Conservation (phyloP, 2,797 vertebrate genomes). For the Sebastes steindachneri region DNA sequence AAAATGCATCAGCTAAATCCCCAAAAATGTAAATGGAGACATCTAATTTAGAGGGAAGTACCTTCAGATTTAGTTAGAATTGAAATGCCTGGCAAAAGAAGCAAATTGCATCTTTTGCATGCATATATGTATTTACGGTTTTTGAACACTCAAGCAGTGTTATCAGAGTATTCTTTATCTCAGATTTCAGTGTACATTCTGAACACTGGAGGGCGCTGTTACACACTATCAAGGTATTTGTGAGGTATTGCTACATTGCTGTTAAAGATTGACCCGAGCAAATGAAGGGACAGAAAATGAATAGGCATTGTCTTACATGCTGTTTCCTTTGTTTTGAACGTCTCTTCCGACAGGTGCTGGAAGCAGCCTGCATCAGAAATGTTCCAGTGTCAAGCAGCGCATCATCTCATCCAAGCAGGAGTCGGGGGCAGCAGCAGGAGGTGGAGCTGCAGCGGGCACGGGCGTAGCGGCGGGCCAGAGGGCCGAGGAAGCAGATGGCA, state of each 20-base stretch:
- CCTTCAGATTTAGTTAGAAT: background rate
- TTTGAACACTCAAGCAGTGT: background rate
- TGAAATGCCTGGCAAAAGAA: background rate
- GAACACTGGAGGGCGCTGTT: constrained; percentile 71
- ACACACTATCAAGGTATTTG: constrained; percentile 14
- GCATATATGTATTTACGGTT: background rate
- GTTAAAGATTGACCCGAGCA: background rate
- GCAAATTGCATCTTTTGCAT: background rate
- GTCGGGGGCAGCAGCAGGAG: constrained; percentile 85
- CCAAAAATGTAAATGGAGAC: background rate
- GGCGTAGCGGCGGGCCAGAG: constrained; percentile 76
- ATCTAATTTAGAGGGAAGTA: background rate
- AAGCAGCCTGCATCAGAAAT: constrained; percentile 99
- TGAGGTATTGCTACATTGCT: background rate
- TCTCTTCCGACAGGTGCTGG: constrained; percentile 88
- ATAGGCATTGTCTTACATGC: background rate
- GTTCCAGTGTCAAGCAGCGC: constrained; percentile 99
- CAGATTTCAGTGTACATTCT: constrained; percentile 34
- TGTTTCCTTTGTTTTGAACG: constrained; percentile 21
- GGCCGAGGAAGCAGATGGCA: constrained; percentile 87
- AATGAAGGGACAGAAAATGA: background rate
- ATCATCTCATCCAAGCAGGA: constrained; percentile 99
- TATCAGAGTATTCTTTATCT: background rate
- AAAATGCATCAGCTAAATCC: background rate
- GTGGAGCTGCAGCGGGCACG: constrained; percentile 80